These are phyloP conservation scores for Chlorops oryzae DNA, from an alignment of 1,140 invertebrate genomes.

Conservation along the genomic window DNA sequence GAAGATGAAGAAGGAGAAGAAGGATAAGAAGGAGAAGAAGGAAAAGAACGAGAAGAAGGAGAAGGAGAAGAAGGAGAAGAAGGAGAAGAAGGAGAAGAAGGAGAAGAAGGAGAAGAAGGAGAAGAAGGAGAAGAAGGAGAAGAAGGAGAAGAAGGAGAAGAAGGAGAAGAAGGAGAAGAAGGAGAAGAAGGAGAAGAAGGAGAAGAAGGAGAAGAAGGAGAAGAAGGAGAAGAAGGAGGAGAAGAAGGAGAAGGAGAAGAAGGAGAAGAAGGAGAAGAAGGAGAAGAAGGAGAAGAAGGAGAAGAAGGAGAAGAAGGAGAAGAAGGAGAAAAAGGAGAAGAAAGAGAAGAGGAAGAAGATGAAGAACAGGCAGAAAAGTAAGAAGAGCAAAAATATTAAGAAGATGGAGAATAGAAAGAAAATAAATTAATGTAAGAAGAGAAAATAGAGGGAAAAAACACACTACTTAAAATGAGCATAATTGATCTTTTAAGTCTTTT, in stretches of 20 bases:
- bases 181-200: background rate
- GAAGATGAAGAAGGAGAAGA: background rate
- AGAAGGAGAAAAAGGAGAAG: background rate
- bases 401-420: no score
- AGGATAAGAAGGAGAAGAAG: background rate
- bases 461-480: no score
- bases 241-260: background rate
- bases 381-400: no score
- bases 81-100: background rate
- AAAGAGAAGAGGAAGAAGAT: no score
- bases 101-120: no score
- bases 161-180: background rate
- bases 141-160: background rate
- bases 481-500: no score
- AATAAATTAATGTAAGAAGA: no score
- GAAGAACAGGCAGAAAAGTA: no score
- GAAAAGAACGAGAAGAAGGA: background rate
- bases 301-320: no score
- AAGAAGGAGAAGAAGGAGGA: background rate
- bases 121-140: background rate
- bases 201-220: background rate
- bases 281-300: no score
- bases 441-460: no score
- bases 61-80: background rate
- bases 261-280: no score